phyloP scores from a whole-genome alignment of 2,113 vertebrate species.

The Narcine bancroftii region DNA sequence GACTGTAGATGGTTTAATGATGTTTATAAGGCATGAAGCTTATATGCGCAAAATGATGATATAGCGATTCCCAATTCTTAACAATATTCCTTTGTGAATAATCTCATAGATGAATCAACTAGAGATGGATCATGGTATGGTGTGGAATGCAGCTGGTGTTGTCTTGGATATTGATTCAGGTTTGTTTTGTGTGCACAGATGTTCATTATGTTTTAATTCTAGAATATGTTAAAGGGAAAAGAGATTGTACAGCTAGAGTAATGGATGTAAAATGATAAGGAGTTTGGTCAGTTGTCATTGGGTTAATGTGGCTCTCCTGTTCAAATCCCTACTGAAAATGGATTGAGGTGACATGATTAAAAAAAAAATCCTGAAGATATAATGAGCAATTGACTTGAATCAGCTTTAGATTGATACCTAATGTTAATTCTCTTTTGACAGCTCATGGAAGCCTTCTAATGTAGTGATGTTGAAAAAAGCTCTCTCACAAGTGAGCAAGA shows the following conservation, averaged over 20 bases:
- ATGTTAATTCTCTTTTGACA: neutral
- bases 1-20: neutral
- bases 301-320: too few species aligned
- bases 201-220: neutral
- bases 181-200: constrained; percentile 43
- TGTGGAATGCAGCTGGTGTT: constrained; percentile 56
- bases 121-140: constrained; percentile 45
- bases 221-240: too few species aligned
- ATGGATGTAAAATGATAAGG: neutral
- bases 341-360: neutral
- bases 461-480: neutral
- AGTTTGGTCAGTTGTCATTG: too few species aligned
- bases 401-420: neutral
- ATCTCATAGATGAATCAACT: constrained; percentile 43
- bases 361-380: neutral
- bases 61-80: neutral
- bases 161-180: constrained; percentile 65
- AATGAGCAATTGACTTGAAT: neutral
- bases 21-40: neutral
- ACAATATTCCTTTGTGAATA: constrained; percentile 37
- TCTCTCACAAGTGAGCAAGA: too few species aligned
- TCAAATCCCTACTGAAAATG: neutral
- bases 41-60: neutral
- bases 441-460: neutral
- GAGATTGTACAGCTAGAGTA: neutral